Conservation (phyloP, 1,140 invertebrate species). For the Drosophila nikananu region DNA sequence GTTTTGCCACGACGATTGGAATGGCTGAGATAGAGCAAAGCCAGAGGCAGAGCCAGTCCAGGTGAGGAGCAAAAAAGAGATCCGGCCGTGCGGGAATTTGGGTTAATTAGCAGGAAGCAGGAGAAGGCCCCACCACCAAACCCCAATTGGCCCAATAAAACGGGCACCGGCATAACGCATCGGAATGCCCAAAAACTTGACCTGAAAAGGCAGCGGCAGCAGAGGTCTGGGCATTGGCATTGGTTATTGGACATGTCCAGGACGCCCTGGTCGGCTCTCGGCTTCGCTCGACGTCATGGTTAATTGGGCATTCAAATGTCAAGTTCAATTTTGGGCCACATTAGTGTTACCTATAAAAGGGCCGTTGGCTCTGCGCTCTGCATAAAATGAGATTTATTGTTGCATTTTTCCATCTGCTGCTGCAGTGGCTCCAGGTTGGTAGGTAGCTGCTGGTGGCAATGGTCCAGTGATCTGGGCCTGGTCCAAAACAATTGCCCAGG, state of each 20-base stretch:
- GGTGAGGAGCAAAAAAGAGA: slow-evolving; percentile 41
- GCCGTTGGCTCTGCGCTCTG: slow-evolving; percentile 64
- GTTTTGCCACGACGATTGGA: slow-evolving; percentile 56
- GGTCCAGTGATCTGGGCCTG: slow-evolving; percentile 62
- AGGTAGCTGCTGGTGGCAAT: slow-evolving; percentile 67
- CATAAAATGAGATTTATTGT: slow-evolving; percentile 85
- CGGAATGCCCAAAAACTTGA: slow-evolving; percentile 64
- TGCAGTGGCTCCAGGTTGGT: slow-evolving; percentile 19
- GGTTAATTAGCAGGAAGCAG: slow-evolving; percentile 68
- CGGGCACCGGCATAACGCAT: slow-evolving; percentile 58
- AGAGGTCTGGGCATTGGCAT: slow-evolving; percentile 10
- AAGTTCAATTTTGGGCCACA: slow-evolving; percentile 85
- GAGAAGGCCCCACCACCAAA: slow-evolving; percentile 22
- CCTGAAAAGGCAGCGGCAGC: slow-evolving; percentile 47
- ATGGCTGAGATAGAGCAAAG: slow-evolving; percentile 49
- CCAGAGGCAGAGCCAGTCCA: not conserved
- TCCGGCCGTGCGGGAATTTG: slow-evolving; percentile 63
- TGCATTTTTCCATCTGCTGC: slow-evolving; percentile 70
- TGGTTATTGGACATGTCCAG: slow-evolving; percentile 35
- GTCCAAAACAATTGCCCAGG: slow-evolving; percentile 64
- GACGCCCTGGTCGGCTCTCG: slow-evolving; percentile 37
- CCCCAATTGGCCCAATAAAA: slow-evolving; percentile 62
- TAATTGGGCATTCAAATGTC: slow-evolving; percentile 85
- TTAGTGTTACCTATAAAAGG: slow-evolving; percentile 85
- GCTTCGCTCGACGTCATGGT: slow-evolving; percentile 70